These are phyloP conservation scores for Sminthurides aquaticus DNA, from an alignment of 2,888 invertebrate species.

Conservation along the genomic window DNA sequence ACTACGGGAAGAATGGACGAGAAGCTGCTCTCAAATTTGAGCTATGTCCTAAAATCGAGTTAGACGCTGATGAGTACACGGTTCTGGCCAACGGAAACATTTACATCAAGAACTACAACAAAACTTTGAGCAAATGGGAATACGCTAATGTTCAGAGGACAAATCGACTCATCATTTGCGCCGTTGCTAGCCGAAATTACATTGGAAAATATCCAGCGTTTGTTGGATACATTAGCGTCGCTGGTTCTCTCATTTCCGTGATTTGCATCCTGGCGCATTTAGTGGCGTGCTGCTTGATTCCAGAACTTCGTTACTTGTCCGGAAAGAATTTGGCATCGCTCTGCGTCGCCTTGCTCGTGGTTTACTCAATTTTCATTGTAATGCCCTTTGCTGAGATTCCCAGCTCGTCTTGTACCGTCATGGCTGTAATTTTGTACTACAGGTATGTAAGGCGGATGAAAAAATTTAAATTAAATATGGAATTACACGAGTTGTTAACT, in stretches of 20 bases:
- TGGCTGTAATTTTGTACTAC: slow-evolving; percentile 51
- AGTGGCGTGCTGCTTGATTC: slow-evolving; percentile 48
- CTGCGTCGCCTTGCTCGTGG: slow-evolving; percentile 49
- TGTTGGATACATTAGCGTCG: slow-evolving; percentile 49
- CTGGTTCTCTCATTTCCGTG: slow-evolving; percentile 50
- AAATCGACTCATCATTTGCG: slow-evolving; percentile 46
- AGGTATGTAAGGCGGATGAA: no score
- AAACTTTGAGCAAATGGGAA: slow-evolving; percentile 44
- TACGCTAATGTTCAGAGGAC: slow-evolving; percentile 45
- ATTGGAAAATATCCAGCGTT: slow-evolving; percentile 45
- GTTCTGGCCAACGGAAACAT: slow-evolving; percentile 45
- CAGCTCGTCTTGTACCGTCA: slow-evolving; percentile 46
- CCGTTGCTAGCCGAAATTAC: slow-evolving; percentile 44
- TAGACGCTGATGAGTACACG: slow-evolving; percentile 46
- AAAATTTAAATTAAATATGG: no score
- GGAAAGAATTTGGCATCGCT: slow-evolving; percentile 53
- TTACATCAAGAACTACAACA: slow-evolving; percentile 46
- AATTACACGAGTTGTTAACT: no score
- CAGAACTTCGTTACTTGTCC: slow-evolving; percentile 51
- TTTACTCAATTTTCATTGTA: slow-evolving; percentile 50
- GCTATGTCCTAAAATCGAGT: slow-evolving; percentile 47
- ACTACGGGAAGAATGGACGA: slow-evolving; percentile 24
- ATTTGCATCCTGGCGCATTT: slow-evolving; percentile 50
- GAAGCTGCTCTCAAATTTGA: slow-evolving; percentile 37
- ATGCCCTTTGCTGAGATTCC: slow-evolving; percentile 46